Base-by-base conservation (phyloP, 2,888 invertebrate genomes). In the Leptinotarsa tumamoca region DNA sequence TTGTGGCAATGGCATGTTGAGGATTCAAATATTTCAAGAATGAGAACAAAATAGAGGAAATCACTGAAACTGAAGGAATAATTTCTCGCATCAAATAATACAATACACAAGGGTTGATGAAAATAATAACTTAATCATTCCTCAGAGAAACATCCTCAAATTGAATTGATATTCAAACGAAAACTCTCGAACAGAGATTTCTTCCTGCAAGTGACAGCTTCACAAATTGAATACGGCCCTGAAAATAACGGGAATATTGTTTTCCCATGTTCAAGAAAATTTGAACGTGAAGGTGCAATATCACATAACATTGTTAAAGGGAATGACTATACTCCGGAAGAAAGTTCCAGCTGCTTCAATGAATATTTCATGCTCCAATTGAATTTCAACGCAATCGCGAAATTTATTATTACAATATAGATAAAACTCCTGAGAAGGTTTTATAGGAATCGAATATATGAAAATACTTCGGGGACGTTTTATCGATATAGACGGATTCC, bases 381-480 rank as follows among this genome's bases (percentile, higher is more conserved):
- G 58, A 17, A 58, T 23, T 58, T 58, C 23, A 23, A 23, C 13
- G 4, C 58, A 15, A 21, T 23, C 21, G 21, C 15, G 23, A 58
- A 10, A 23, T 58, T 58, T 58, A 58, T 23, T 23, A 23, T 58
- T 23, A 58, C 23, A 58, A 58, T 58, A 58, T 27, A 58, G 23
- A 27, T 58, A 58, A 23, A 15, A 58, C 23, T 58, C 4, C 13
- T 4, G 58, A 15, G 58, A 58, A 58, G 13, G 14, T 23, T 58
- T 58, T 58, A 58, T 58, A 23, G 58, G 27, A 15, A 23, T 3
- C 23, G 58, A 58, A 58, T 58, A 58, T 58, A 58, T 58, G 58
- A 13, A 58, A 23, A 21, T 14, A 13, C 21, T 21, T 58, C 3
- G 0, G 13, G 23, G 21, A 23, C 15, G 23, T 58, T 58, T 23